phyloP scores from a whole-genome alignment of 2,113 vertebrate genomes.

The Sitta europaea region DNA sequence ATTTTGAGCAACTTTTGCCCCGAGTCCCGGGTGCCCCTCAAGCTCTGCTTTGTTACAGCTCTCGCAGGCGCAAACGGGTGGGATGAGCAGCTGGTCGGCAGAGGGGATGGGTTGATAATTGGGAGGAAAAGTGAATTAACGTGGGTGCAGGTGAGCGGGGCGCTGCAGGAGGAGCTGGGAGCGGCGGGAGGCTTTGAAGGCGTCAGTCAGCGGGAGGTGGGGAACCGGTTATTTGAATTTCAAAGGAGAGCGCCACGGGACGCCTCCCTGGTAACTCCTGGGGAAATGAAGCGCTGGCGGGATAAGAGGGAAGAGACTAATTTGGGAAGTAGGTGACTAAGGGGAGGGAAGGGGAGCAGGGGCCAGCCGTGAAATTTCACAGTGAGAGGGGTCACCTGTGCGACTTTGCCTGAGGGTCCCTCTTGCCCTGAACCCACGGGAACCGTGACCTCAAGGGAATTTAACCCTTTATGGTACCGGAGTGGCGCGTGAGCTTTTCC shows the following conservation, averaged over 20 bases:
- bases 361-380: not conserved
- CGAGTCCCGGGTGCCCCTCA: rapidly evolving
- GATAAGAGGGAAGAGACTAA: not conserved
- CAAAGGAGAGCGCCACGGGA: not conserved
- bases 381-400: not conserved
- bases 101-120: not conserved
- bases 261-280: not conserved
- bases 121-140: not conserved
- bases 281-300: not conserved
- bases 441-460: not conserved
- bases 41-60: not conserved
- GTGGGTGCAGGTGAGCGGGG: not conserved
- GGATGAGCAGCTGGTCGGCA: not conserved
- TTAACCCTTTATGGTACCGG: not conserved
- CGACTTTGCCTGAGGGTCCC: not conserved
- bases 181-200: not conserved
- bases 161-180: not conserved
- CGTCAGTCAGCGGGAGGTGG: not conserved
- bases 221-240: not conserved
- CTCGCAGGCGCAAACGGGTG: not conserved
- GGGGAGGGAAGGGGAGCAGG: too few relatives aligned
- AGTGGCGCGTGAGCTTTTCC: too few relatives aligned
- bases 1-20: not conserved
- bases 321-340: not conserved
- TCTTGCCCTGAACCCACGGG: not conserved